Evolutionary conservation across 2,888 invertebrate genomes (phyloP).

Genomic region (Tyria jacobaeae): DNA sequence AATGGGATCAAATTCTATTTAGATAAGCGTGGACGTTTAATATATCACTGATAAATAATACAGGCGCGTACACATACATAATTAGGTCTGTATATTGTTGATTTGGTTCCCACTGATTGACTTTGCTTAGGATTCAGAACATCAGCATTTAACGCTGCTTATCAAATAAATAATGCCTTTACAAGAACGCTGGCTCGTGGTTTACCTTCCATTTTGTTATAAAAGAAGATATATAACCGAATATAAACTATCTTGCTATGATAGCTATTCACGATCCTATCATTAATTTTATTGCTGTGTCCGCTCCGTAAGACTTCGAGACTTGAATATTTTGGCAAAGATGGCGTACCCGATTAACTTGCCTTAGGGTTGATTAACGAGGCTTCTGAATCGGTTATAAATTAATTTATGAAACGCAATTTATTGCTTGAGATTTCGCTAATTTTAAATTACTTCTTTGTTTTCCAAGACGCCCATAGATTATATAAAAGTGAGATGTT

Average conservation of each 20-base stretch:
- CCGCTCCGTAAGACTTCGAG: neutral
- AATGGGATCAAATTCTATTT: too few species aligned
- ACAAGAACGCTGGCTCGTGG: too few species aligned
- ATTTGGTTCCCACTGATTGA: too few species aligned
- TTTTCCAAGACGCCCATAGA: conserved; percentile 24
- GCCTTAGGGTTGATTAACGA: conserved; percentile 45
- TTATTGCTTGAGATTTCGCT: conserved; percentile 40
- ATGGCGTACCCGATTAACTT: conserved; percentile 33
- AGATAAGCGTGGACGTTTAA: too few species aligned
- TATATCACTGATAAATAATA: too few species aligned
- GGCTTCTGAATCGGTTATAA: conserved; percentile 45
- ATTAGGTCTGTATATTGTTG: too few species aligned
- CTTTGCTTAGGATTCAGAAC: neutral
- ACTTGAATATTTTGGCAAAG: conserved; percentile 18
- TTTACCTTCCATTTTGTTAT: neutral
- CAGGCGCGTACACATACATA: too few species aligned
- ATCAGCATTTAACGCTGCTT: neutral
- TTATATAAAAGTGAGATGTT: neutral
- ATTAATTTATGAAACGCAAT: conserved; percentile 51
- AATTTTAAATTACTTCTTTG: conserved; percentile 43
- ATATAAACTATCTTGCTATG: neutral
- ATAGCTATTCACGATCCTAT: neutral
- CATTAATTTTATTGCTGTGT: conserved; percentile 6
- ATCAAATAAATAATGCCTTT: too few species aligned
- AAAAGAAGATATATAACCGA: neutral